Conservation (phyloP, 2,113 vertebrate species). For the Apaloderma vittatum region DNA sequence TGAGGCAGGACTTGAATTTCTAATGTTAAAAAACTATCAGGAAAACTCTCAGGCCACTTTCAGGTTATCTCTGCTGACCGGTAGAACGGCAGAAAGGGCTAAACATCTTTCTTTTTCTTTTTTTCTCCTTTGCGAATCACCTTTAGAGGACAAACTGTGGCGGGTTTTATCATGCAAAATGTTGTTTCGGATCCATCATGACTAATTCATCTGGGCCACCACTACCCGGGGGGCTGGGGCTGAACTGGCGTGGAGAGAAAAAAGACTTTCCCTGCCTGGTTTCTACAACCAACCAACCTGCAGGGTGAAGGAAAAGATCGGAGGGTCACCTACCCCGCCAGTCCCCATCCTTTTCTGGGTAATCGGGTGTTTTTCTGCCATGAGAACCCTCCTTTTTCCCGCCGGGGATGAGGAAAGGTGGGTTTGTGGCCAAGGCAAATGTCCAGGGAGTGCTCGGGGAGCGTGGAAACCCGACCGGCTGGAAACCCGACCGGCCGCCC, state of each 20-base stretch:
- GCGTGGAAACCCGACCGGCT: not conserved
- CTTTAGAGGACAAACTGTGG: not conserved
- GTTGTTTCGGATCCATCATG: accelerated
- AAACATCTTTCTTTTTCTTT: not conserved
- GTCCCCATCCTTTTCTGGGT: not conserved
- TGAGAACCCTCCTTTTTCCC: not conserved
- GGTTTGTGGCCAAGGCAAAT: not conserved
- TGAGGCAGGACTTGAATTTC: conserved; percentile 57
- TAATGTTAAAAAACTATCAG: not conserved
- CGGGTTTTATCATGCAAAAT: accelerated
- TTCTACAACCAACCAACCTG: accelerated
- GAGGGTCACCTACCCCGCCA: accelerated
- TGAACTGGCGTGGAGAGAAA: accelerated
- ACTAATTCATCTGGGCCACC: accelerated
- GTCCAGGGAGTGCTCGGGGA: accelerated
- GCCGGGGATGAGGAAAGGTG: accelerated
- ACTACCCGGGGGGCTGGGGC: accelerated
- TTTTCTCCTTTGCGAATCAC: not conserved
- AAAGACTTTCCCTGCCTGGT: not conserved
- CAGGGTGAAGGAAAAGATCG: accelerated
- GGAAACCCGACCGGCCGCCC: not conserved
- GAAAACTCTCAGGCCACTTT: not conserved
- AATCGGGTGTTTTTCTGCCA: accelerated
- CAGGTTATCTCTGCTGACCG: not conserved
- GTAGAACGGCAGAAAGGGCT: not conserved